Evolutionary conservation across 2,888 invertebrate species (phyloP).

Genomic region (Cyrtodaria siliqua): DNA sequence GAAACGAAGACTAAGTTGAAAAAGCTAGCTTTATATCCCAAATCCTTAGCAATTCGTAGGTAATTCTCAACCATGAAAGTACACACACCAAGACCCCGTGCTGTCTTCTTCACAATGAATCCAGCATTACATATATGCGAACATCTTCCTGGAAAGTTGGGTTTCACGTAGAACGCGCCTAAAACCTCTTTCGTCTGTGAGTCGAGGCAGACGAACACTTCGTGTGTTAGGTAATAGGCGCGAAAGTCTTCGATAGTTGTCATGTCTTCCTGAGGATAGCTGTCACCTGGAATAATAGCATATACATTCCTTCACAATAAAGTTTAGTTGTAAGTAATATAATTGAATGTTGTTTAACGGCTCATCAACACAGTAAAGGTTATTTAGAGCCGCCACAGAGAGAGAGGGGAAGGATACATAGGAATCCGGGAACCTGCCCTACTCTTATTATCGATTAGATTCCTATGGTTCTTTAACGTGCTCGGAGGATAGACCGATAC

Average conservation of each 20-base stretch:
- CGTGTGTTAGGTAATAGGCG: constrained; percentile 66
- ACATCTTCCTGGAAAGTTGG: constrained; percentile 74
- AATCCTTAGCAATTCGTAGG: constrained; percentile 65
- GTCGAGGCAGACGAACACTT: constrained; percentile 66
- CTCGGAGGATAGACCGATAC: too few species aligned
- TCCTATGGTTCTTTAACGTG: too few species aligned
- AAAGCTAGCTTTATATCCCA: constrained; percentile 69
- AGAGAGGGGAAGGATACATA: too few species aligned
- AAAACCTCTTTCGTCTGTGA: constrained; percentile 53
- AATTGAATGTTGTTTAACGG: too few species aligned
- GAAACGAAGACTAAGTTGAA: constrained; percentile 72
- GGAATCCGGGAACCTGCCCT: too few species aligned
- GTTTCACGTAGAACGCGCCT: constrained; percentile 71
- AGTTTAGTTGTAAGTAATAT: too few species aligned
- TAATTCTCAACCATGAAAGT: constrained; percentile 64
- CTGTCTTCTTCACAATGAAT: constrained; percentile 61
- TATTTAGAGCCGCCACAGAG: too few species aligned
- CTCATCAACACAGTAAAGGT: too few species aligned
- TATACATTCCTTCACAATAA: too few species aligned
- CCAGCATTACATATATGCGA: constrained; percentile 73
- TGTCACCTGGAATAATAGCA: constrained; percentile 40
- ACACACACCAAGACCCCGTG: constrained; percentile 64
- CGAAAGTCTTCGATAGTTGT: constrained; percentile 64
- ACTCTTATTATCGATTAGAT: too few species aligned
- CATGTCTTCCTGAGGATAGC: constrained; percentile 68